These are phyloP conservation scores for Leptinotarsa undecemlineata DNA, from an alignment of 1,140 invertebrate genomes.

Conservation along the genomic window DNA sequence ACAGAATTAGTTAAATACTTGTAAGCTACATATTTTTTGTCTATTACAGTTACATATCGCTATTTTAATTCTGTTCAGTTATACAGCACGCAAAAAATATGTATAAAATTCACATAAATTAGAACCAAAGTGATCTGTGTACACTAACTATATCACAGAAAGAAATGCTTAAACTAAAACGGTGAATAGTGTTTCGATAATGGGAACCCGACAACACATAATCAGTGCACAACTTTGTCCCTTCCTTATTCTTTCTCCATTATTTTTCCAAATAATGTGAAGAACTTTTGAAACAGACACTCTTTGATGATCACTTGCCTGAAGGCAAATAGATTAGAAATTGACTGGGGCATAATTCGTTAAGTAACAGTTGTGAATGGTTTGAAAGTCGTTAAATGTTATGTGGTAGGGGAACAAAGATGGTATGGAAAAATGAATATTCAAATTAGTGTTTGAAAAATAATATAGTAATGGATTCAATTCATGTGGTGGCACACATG, in stretches of 20 bases:
- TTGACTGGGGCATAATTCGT: no score
- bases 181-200: slow-evolving; percentile 24
- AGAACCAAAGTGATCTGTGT: slow-evolving; percentile 39
- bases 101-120: slow-evolving; percentile 24
- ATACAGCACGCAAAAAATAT: slow-evolving; percentile 36
- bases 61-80: slow-evolving; percentile 37
- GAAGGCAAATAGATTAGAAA: not conserved
- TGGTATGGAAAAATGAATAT: no score
- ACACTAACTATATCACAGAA: slow-evolving; percentile 50
- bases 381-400: no score
- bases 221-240: slow-evolving; percentile 28
- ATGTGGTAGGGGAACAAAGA: not conserved
- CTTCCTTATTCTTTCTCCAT: slow-evolving; percentile 17
- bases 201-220: slow-evolving; percentile 40
- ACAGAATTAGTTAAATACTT: slow-evolving; percentile 45
- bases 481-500: slow-evolving; percentile 9
- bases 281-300: slow-evolving; percentile 27
- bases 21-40: slow-evolving; percentile 41
- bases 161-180: slow-evolving; percentile 45
- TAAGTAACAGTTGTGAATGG: no score
- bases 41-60: slow-evolving; percentile 44
- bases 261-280: slow-evolving; percentile 33
- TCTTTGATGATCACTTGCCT: not conserved
- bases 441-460: no score
- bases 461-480: not conserved